A percentile compares a stretch with the other conserved stretches of the same genome.
Conservation (phyloP, 2,797 vertebrate genomes). For the Gobio occitaniae region DNA sequence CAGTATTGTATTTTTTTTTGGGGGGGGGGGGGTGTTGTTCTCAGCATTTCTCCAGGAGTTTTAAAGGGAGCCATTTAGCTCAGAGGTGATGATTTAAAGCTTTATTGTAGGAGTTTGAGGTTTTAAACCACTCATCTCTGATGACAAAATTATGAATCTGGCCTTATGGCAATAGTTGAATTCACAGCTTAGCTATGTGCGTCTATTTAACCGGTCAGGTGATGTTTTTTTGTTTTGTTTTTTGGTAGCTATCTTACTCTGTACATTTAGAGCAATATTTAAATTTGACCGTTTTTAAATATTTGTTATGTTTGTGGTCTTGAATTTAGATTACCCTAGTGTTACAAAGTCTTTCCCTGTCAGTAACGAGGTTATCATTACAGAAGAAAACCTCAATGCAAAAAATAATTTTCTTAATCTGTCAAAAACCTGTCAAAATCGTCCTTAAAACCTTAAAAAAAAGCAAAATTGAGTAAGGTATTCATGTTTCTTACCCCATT, state of each 20-base stretch:
- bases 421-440: constrained; percentile 3
- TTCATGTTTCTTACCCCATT: background rate
- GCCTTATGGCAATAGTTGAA: constrained; percentile 36
- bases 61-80: constrained; percentile 40
- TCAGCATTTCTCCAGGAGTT: constrained; percentile 55
- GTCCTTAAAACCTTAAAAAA: background rate
- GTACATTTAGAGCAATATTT: constrained; percentile 46
- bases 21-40: constrained; percentile 1
- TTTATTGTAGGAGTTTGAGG: constrained; percentile 56
- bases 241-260: constrained; percentile 52
- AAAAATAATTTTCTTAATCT: background rate
- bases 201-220: constrained; percentile 55
- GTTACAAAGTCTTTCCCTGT: constrained; percentile 43
- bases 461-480: background rate
- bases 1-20: background rate
- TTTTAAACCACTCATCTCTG: background rate
- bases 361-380: constrained; percentile 33
- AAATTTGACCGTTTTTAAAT: constrained; percentile 41
- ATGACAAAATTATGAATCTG: constrained; percentile 35
- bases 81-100: constrained; percentile 49
- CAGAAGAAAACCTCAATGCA: constrained; percentile 27
- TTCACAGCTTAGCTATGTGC: constrained; percentile 52
- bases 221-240: constrained; percentile 28
- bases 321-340: constrained; percentile 17
- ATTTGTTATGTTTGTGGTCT: constrained; percentile 41